Percentiles rank a stretch among this genome's conserved stretches.
Evolutionary conservation across 2,888 invertebrate genomes (phyloP).

Genomic region (Doris montereyensis): DNA sequence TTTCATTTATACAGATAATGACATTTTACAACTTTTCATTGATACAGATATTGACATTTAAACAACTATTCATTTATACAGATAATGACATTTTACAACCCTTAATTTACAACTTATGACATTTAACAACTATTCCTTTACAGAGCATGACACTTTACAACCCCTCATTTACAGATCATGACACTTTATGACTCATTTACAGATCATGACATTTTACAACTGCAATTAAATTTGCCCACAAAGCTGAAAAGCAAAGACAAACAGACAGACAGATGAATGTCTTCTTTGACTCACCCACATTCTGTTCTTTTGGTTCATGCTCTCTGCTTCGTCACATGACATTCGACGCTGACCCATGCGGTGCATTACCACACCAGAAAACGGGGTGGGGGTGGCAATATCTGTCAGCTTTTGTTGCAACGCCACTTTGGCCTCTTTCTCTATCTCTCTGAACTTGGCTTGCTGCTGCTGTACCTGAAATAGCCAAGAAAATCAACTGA

Average conservation of each 20-base stretch:
- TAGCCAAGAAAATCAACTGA: no score
- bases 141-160: no score
- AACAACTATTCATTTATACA: no score
- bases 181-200: slow-evolving; percentile 21
- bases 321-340: slow-evolving; percentile 45
- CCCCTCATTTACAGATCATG: slow-evolving; percentile 20
- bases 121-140: no score
- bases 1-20: no score
- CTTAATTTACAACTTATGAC: no score
- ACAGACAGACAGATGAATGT: neutral
- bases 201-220: neutral
- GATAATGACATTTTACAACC: no score
- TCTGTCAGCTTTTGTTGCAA: slow-evolving; percentile 61
- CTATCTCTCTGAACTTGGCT: slow-evolving; percentile 61
- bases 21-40: no score
- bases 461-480: slow-evolving; percentile 68
- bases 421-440: slow-evolving; percentile 60
- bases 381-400: slow-evolving; percentile 67
- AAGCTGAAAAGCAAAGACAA: neutral
- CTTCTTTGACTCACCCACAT: slow-evolving; percentile 56
- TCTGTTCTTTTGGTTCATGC: slow-evolving; percentile 60
- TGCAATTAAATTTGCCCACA: neutral
- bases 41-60: no score
- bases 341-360: slow-evolving; percentile 63
- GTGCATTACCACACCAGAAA: slow-evolving; percentile 58